Percentiles rank a stretch among this genome's conserved stretches.
Conservation (phyloP, 2,113 vertebrate genomes). For the Ophiodon elongatus region DNA sequence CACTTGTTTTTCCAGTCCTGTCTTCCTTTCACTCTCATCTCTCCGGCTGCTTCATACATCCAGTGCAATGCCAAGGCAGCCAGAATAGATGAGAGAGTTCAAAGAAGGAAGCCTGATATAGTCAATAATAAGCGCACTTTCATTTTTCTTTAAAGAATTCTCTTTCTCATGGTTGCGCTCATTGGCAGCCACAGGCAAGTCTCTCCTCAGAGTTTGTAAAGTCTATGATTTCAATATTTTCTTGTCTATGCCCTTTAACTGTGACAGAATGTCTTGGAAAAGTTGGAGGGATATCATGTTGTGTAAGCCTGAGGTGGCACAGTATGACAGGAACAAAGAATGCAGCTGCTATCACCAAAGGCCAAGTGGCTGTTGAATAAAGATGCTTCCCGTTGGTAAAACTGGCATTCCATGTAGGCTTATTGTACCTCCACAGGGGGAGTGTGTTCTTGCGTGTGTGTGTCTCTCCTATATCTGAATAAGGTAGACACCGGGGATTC, state of each 20-base stretch:
- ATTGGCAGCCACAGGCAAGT: conserved; percentile 50
- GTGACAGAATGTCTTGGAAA: conserved; percentile 64
- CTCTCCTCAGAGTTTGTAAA: conserved; percentile 28
- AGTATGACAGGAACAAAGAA: conserved; percentile 69
- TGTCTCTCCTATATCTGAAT: conserved; percentile 40
- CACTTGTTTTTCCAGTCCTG: conserved; percentile 62
- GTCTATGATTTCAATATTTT: conserved; percentile 59
- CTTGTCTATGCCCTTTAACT: conserved; percentile 60
- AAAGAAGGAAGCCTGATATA: conserved; percentile 57
- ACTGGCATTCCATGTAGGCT: conserved; percentile 57
- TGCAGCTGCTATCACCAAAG: conserved; percentile 67
- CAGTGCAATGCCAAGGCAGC: conserved; percentile 43
- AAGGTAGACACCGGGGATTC: conserved; percentile 25
- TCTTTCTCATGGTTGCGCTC: conserved; percentile 27
- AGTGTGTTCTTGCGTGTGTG: conserved; percentile 5
- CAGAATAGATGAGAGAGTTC: conserved; percentile 65
- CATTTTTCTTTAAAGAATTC: conserved; percentile 61
- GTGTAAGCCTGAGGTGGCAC: conserved; percentile 62
- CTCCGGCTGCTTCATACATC: conserved; percentile 33
- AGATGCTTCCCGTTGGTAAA: conserved; percentile 59
- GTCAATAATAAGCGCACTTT: conserved; percentile 62
- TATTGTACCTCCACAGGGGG: conserved; percentile 64
- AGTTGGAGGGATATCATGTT: conserved; percentile 57
- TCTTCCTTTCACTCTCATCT: conserved; percentile 55
- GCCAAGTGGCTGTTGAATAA: conserved; percentile 72